Evolutionary conservation across 2,797 vertebrate genomes (phyloP).

Genomic region (Micropoecilia bifurca): DNA sequence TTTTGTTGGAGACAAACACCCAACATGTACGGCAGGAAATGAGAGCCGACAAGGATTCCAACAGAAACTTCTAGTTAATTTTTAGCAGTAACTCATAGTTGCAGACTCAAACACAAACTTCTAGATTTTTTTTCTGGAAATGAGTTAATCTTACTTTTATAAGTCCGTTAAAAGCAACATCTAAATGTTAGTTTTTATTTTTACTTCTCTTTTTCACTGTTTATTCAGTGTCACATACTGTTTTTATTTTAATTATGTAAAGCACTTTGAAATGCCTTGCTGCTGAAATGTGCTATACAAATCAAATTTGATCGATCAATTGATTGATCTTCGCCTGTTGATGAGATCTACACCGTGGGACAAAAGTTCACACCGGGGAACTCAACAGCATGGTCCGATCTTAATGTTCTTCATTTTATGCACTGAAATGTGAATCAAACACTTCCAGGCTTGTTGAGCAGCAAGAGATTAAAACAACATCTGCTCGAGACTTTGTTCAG

Average conservation of each 20-base stretch:
- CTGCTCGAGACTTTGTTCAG: slow-evolving; percentile 23
- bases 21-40: too few relatives aligned
- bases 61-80: too few relatives aligned
- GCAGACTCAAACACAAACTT: too few relatives aligned
- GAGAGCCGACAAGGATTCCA: too few relatives aligned
- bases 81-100: too few relatives aligned
- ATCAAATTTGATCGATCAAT: too few relatives aligned
- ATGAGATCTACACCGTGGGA: not conserved
- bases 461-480: slow-evolving; percentile 39
- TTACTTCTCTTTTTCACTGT: too few relatives aligned
- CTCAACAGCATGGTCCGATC: slow-evolving; percentile 8
- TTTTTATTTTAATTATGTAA: too few relatives aligned
- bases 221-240: too few relatives aligned
- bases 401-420: not conserved
- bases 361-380: not conserved
- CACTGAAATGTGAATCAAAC: slow-evolving; percentile 15
- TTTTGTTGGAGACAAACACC: too few relatives aligned
- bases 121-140: not conserved
- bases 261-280: too few relatives aligned
- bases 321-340: not conserved
- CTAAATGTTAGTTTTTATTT: not conserved
- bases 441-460: slow-evolving; percentile 33
- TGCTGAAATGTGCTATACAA: too few relatives aligned
- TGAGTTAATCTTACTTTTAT: not conserved
- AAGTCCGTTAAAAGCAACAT: not conserved